Conservation (phyloP, 2,888 invertebrate species). For the Miltochrista miniata region DNA sequence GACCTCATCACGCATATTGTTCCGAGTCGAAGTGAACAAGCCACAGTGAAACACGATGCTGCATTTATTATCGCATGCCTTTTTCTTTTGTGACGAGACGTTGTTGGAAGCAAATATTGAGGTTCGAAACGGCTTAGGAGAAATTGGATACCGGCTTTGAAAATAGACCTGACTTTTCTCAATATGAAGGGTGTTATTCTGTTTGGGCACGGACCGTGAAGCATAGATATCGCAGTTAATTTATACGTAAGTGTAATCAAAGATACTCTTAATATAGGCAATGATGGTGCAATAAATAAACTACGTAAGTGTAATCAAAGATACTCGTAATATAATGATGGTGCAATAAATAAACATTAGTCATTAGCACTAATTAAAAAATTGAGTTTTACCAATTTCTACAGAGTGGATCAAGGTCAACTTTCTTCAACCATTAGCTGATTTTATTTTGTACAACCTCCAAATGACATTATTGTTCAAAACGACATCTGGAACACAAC, state of each 20-base stretch:
- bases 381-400: background rate
- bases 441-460: constrained; percentile 31
- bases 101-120: constrained; percentile 1
- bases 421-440: constrained; percentile 6
- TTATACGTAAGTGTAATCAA: too few species aligned
- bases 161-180: background rate
- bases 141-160: background rate
- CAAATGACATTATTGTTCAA: constrained; percentile 39
- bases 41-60: constrained; percentile 10
- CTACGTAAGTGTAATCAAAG: too few species aligned
- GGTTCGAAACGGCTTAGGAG: background rate
- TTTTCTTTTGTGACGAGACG: constrained; percentile 12
- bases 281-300: too few species aligned
- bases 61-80: constrained; percentile 23
- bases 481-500: constrained; percentile 36
- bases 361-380: too few species aligned
- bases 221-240: too few species aligned
- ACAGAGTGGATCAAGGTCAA: constrained; percentile 28
- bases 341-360: too few species aligned
- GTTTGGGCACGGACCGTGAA: background rate
- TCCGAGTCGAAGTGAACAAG: constrained; percentile 12
- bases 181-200: background rate
- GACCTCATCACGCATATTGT: constrained; percentile 40
- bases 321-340: too few species aligned
- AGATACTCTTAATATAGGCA: too few species aligned